These are phyloP conservation scores for Hycleus cichorii DNA, from an alignment of 1,140 invertebrate species.

Conservation along the genomic window DNA sequence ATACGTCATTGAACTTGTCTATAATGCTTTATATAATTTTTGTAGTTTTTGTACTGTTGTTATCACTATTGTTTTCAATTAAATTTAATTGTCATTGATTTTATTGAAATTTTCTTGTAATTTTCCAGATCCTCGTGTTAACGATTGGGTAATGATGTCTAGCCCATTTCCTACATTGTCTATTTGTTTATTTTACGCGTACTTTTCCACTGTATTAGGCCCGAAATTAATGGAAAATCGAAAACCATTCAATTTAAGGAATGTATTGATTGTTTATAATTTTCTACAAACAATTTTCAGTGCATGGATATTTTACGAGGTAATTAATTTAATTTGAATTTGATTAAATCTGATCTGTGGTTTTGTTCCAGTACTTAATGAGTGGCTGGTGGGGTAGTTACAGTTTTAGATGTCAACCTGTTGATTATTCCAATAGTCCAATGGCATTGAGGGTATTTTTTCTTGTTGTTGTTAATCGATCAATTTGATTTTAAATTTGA, in stretches of 20 bases:
- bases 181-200: constrained; percentile 78
- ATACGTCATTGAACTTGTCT: too few species aligned
- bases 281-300: constrained; percentile 82
- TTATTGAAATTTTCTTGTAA: constrained; percentile 18
- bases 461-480: not conserved
- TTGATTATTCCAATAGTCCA: constrained; percentile 80
- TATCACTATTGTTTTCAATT: too few species aligned
- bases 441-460: constrained; percentile 75
- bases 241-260: constrained; percentile 78
- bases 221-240: constrained; percentile 84
- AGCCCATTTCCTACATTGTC: constrained; percentile 81
- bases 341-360: constrained; percentile 5
- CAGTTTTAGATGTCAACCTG: constrained; percentile 88
- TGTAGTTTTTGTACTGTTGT: too few species aligned
- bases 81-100: too few species aligned
- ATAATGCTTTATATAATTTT: too few species aligned
- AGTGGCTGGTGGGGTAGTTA: constrained; percentile 82
- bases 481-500: not conserved
- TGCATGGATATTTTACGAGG: constrained; percentile 88
- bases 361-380: constrained; percentile 63
- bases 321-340: constrained; percentile 38
- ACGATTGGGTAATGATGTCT: constrained; percentile 84
- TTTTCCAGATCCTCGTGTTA: constrained; percentile 78
- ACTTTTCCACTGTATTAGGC: constrained; percentile 76
- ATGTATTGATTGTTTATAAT: constrained; percentile 81